phyloP scores from a whole-genome alignment of 2,888 invertebrate genomes.

The Drosophila robusta region DNA sequence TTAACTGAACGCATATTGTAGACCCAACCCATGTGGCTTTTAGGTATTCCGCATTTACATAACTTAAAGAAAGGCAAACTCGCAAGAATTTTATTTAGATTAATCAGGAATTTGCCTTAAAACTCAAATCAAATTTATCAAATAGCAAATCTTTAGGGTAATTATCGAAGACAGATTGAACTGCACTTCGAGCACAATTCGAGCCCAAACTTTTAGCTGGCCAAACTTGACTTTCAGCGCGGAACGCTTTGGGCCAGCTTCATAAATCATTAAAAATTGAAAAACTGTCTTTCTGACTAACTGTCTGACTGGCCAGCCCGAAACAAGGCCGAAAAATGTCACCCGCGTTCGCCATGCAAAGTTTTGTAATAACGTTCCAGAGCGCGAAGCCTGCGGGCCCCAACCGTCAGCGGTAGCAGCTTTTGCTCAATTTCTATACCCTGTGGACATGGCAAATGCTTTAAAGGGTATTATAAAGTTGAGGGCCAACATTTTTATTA shows the following conservation, averaged over 20 bases:
- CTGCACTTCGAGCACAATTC: conserved; percentile 10
- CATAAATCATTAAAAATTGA: conserved; percentile 66
- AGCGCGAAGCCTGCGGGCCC: conserved; percentile 14
- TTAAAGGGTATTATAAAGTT: not conserved
- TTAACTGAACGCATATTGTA: conserved; percentile 1
- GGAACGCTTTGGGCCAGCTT: conserved; percentile 16
- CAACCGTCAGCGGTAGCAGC: conserved; percentile 2
- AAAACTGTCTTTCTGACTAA: conserved; percentile 22
- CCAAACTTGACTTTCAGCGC: conserved; percentile 30
- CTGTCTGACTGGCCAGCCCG: conserved; percentile 25
- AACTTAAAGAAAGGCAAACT: conserved; percentile 3
- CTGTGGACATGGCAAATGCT: not conserved
- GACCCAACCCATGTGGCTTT: conserved; percentile 14
- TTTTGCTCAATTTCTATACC: conserved; percentile 25
- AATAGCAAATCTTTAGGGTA: conserved; percentile 1
- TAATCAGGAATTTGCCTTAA: not conserved
- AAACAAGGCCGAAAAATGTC: conserved; percentile 52
- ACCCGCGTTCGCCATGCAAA: conserved; percentile 29
- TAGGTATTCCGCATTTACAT: conserved; percentile 6
- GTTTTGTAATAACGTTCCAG: conserved; percentile 46
- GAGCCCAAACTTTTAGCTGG: conserved; percentile 13
- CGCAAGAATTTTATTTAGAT: not conserved
- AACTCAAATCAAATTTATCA: not conserved
- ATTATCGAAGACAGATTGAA: conserved; percentile 13
- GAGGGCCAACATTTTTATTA: too few species aligned